phyloP scores from a whole-genome alignment of 2,113 vertebrate species.

The Semnopithecus entellus region DNA sequence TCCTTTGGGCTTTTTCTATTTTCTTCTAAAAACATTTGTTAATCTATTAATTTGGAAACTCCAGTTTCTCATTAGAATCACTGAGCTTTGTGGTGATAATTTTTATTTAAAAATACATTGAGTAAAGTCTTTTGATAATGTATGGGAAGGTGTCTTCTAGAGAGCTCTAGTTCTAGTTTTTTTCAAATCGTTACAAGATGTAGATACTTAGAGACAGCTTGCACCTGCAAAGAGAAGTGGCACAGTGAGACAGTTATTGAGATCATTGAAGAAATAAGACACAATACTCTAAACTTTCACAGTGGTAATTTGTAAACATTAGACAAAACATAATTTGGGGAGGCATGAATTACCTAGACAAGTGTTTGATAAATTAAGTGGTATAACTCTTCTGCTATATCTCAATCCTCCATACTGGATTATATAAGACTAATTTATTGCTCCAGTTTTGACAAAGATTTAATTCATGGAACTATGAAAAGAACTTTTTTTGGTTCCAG shows the following conservation, averaged over 20 bases:
- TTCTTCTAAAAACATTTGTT: not conserved
- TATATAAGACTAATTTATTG: not conserved
- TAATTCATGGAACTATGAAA: not conserved
- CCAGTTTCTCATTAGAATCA: not conserved
- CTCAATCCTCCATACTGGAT: not conserved
- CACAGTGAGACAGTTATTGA: not conserved
- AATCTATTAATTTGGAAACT: slow-evolving; percentile 13
- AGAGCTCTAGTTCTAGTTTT: not conserved
- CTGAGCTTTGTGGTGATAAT: not conserved
- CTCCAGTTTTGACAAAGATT: not conserved
- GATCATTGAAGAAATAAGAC: not conserved
- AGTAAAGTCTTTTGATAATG: not conserved
- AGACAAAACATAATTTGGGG: not conserved
- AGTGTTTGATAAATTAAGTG: slow-evolving; percentile 10
- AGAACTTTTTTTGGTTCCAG: not conserved
- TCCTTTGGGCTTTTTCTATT: not conserved
- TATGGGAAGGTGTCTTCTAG: not conserved
- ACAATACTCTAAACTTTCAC: not conserved
- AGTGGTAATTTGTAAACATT: not conserved
- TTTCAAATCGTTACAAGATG: not conserved
- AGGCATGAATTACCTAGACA: not conserved
- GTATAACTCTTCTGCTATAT: not conserved
- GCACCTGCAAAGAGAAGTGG: not conserved
- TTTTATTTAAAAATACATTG: not conserved
- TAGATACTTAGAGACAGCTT: not conserved